A percentile compares a stretch with the other conserved stretches of the same genome.
Evolutionary conservation across 2,797 vertebrate species (phyloP).

Genomic region (Acridotheres tristis): DNA sequence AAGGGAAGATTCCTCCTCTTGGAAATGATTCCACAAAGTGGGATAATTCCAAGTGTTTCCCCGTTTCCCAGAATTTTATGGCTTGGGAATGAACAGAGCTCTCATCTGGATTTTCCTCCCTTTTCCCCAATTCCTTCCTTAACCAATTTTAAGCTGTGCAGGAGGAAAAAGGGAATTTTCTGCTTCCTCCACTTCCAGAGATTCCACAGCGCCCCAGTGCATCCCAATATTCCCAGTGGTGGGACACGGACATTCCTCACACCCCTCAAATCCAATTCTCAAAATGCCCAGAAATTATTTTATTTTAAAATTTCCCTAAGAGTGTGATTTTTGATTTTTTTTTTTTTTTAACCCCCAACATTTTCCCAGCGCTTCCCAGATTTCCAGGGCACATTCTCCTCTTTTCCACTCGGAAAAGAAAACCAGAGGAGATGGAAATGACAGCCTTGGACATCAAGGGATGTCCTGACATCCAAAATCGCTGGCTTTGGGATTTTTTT

Average conservation of each 20-base stretch:
- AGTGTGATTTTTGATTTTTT: neutral
- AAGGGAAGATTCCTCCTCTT: neutral
- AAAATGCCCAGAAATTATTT: neutral
- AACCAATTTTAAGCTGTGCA: neutral
- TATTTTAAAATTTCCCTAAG: neutral
- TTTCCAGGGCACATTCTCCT: neutral
- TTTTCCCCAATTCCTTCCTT: neutral
- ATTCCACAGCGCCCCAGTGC: too few relatives aligned
- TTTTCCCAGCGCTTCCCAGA: neutral
- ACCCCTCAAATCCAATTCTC: neutral
- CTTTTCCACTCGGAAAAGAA: neutral
- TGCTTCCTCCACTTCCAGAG: neutral
- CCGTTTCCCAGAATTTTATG: slow-evolving; percentile 11
- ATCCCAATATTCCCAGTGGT: neutral
- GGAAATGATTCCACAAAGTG: neutral
- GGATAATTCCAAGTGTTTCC: slow-evolving; percentile 15
- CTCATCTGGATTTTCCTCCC: neutral
- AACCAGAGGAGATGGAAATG: neutral
- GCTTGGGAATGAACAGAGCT: neutral
- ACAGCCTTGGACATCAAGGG: neutral
- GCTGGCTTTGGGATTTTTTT: neutral
- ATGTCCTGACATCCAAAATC: neutral
- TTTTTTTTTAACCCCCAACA: too few relatives aligned
- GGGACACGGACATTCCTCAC: neutral
- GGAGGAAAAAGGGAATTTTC: neutral